Conservation (phyloP, 2,113 vertebrate genomes). For the Hippocampus zosterae region DNA sequence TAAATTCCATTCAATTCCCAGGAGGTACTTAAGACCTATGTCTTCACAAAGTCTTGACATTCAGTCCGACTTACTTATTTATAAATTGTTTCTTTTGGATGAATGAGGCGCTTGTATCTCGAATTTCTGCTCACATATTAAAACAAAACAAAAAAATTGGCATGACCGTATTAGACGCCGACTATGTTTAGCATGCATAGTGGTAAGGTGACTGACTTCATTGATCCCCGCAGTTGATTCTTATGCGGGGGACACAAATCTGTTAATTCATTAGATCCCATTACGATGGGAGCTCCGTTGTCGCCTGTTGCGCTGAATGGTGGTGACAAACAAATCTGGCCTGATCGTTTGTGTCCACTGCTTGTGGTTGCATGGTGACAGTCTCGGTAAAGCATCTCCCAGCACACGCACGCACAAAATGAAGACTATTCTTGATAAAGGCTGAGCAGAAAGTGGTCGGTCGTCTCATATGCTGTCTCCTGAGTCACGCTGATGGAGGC, state of each 20-base stretch:
- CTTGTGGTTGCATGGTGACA: slow-evolving; percentile 40
- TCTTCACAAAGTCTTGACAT: no score
- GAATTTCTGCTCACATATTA: no score
- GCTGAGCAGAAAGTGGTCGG: slow-evolving; percentile 21
- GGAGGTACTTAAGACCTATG: no score
- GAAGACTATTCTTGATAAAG: slow-evolving; percentile 37
- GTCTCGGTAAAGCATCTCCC: slow-evolving; percentile 42
- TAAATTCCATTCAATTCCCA: no score
- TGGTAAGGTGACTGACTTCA: not conserved
- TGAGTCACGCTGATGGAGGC: slow-evolving; percentile 49
- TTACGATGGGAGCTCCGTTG: slow-evolving; percentile 36
- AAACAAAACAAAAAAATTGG: not conserved
- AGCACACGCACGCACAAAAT: slow-evolving; percentile 7
- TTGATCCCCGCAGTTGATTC: not conserved
- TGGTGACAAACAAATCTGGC: slow-evolving; percentile 41
- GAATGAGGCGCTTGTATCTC: no score
- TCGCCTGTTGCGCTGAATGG: slow-evolving; percentile 40
- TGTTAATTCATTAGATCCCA: slow-evolving; percentile 42
- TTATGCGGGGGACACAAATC: slow-evolving; percentile 8
- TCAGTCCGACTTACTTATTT: no score
- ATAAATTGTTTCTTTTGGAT: no score
- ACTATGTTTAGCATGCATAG: not conserved
- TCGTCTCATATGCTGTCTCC: slow-evolving; percentile 23
- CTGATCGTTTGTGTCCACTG: slow-evolving; percentile 44
- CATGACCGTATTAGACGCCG: not conserved